phyloP scores from a whole-genome alignment of 2,113 vertebrate genomes.

The Cavia aperea region DNA sequence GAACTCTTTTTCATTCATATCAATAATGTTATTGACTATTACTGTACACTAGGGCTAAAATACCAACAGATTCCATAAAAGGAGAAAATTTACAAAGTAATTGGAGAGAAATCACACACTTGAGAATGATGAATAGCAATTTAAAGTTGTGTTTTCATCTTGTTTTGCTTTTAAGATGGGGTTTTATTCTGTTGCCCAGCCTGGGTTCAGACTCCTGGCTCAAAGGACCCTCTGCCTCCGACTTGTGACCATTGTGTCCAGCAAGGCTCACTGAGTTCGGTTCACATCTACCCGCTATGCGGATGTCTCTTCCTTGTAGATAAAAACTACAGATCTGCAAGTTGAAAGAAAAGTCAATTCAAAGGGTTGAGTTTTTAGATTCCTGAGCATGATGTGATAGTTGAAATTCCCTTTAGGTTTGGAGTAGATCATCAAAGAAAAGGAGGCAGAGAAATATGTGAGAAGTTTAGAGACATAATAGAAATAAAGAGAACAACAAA shows the following conservation, averaged over 20 bases:
- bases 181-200: not conserved
- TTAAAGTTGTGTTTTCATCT: not conserved
- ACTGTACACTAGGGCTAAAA: not conserved
- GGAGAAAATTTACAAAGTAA: not conserved
- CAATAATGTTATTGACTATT: not conserved
- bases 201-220: not conserved
- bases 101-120: not conserved
- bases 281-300: not conserved
- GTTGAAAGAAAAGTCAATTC: not conserved
- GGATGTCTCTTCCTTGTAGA: not conserved
- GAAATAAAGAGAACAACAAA: not conserved
- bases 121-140: not conserved
- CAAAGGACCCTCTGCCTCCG: not conserved
- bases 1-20: not conserved
- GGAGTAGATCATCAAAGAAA: not conserved
- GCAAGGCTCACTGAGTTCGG: not conserved
- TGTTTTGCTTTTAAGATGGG: not conserved
- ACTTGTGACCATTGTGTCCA: fast-evolving
- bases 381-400: not conserved
- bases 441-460: not conserved
- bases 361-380: not conserved
- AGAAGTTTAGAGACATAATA: not conserved
- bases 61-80: not conserved
- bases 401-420: not conserved
- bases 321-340: not conserved